Evolutionary conservation across 2,113 vertebrate genomes (phyloP), one percentile per base, ranked within the genome.

Genomic region (Lanius collurio): DNA sequence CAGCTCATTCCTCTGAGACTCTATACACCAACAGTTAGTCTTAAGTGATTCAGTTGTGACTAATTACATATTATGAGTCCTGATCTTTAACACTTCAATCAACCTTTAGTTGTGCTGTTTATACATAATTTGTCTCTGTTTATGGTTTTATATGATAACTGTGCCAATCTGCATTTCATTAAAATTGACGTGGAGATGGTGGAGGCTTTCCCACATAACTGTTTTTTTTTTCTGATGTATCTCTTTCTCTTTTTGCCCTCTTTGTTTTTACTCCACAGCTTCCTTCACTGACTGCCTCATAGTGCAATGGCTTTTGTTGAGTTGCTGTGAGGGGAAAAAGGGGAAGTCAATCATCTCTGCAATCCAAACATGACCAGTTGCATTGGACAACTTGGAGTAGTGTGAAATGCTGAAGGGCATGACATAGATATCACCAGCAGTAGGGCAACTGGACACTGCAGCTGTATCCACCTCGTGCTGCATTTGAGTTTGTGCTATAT

Each of bases 21-120:
- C 59, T 73, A 3, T 69, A 41, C 49, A 85, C 39, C 30, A 85
- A 71, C 35, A 87, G 69, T 87, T 84, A 94, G 10, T 47, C 77
- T 84, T 83, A 91, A 95, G 65, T 80, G 87, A 93, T 87, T 95
- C n/a, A 93, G 17, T 97, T 42, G 37, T 59, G 75, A 47, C 87
- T 95, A 94, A 96, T 95, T 92, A 23, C 30, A 10, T 77, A 76
- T 85, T 95, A 83, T 46, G 26, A 60, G 69, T 64, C 52, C 37
- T 76, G 83, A 95, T 95, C 83, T 95, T 92, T 91, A 94, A 76
- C 60, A 60, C 79, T 91, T 94, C 56, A 94, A 83, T 95, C 94
- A 94, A 77, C 65, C 60, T 84, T 90, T 87, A 71, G 60, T 64
- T 87, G 62, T 73, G 41, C 15, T 92, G 65, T 94, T 95, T 91